Base-by-base conservation (phyloP, 92 coral and sea anemone genomes). In the Virgularia gustaviana region DNA sequence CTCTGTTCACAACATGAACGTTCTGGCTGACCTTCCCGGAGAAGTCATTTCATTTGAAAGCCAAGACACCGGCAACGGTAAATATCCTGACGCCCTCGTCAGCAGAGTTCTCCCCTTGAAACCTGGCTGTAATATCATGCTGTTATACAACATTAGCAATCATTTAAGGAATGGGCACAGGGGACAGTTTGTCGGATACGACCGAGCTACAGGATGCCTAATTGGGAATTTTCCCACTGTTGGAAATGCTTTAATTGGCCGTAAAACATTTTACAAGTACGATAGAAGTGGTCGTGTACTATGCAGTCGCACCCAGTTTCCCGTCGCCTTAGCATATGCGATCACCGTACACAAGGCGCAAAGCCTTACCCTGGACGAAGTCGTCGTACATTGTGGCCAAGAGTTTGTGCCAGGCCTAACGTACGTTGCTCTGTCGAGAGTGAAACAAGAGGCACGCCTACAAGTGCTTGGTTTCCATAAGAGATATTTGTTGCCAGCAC, bases 361-460 rank as follows among this genome's bases (percentile, higher is more conserved):
- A 16, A 78, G 88, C 6, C 59, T 78, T 11, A 84, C 81, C 12
- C 52, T 84, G 19, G 66, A 57, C 11, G 29, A 28, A 57, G 88
- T 58, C 27, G 81, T 79, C 30, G 78, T 84, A 8, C 88, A 84
- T 47, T 73, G 84, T 51, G 55, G 84, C 6, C 45, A 43, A 12
- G 81, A 84, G 53, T 78, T 84, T 60, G 83, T 83, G 10, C 64
- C 83, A 28, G 88, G 84, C 18, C 72, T 72, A n/a, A 78, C 64
- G 9, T 84, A 78, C 64, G 84, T 84, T 2, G 83, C 81, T 2
- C 10, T 44, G 39, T 79, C 82, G 13, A 31, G 88, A 8, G 81
- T 75, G 1, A 41, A 64, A 28, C 27, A 41, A 16, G 58, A 32
- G 4, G 45, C 44, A 18, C 20, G 31, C 45, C 9, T 82, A 4